Evolutionary conservation across 2,888 invertebrate genomes (phyloP).

Genomic region (Hyposoter didymator): DNA sequence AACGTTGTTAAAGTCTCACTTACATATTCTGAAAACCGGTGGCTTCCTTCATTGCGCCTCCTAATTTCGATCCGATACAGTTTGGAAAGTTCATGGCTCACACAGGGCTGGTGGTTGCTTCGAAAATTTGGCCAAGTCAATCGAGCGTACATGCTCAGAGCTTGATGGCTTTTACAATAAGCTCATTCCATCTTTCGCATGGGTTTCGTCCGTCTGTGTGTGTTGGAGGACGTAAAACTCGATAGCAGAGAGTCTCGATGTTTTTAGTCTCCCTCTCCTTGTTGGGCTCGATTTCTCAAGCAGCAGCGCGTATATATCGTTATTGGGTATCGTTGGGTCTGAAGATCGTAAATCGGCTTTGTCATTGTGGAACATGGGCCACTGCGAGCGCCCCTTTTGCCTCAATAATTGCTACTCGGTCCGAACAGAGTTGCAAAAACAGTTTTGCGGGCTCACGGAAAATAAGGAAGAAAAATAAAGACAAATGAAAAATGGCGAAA

Average conservation of each 20-base stretch:
- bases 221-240: constrained; percentile 21
- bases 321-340: constrained; percentile 26
- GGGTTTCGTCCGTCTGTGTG: neutral
- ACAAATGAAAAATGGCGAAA: constrained; percentile 16
- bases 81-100: constrained; percentile 25
- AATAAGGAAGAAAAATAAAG: constrained; percentile 1
- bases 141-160: constrained; percentile 31
- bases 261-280: neutral
- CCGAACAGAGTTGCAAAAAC: constrained; percentile 25
- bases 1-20: neutral
- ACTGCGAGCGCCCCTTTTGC: constrained; percentile 17
- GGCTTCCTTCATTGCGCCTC: neutral
- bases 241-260: constrained; percentile 45
- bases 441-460: neutral
- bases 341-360: constrained; percentile 62
- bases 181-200: constrained; percentile 19
- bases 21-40: neutral
- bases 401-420: constrained; percentile 50
- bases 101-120: neutral
- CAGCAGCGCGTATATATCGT: neutral
- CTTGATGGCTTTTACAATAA: constrained; percentile 42
- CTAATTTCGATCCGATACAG: constrained; percentile 23
- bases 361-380: constrained; percentile 16
- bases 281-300: neutral
- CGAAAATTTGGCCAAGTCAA: constrained; percentile 15